A percentile compares a stretch with the other conserved stretches of the same genome.
Evolutionary conservation across 2,888 invertebrate species (phyloP).

Genomic region (Trachelus troglodyta): DNA sequence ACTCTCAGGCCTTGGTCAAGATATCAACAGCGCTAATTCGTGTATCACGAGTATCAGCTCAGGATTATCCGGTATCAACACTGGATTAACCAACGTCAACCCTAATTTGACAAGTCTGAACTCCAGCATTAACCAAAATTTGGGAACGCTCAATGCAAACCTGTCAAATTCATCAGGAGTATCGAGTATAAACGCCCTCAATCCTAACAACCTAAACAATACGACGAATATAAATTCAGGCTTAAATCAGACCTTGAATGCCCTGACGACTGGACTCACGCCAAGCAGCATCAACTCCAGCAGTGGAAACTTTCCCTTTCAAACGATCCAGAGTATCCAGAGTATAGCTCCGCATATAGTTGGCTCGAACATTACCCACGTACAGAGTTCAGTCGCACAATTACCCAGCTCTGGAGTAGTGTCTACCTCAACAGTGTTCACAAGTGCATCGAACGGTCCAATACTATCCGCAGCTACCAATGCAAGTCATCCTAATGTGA

Average conservation of each 20-base stretch:
- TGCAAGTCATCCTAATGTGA: slow-evolving; percentile 42
- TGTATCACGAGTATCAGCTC: slow-evolving; percentile 59
- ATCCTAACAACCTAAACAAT: slow-evolving; percentile 43
- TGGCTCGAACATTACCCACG: slow-evolving; percentile 56
- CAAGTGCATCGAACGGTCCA: slow-evolving; percentile 55
- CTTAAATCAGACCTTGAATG: slow-evolving; percentile 45
- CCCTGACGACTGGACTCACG: slow-evolving; percentile 52
- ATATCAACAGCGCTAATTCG: slow-evolving; percentile 57
- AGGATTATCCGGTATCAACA: slow-evolving; percentile 52
- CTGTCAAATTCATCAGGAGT: slow-evolving; percentile 50
- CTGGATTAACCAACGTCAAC: slow-evolving; percentile 56
- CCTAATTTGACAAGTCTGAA: slow-evolving; percentile 55
- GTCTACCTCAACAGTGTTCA: slow-evolving; percentile 55
- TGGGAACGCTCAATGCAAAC: slow-evolving; percentile 53
- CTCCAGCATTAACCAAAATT: slow-evolving; percentile 58
- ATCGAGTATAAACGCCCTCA: slow-evolving; percentile 50
- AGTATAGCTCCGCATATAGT: slow-evolving; percentile 63
- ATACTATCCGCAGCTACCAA: slow-evolving; percentile 49
- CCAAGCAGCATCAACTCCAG: slow-evolving; percentile 49
- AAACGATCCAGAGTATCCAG: slow-evolving; percentile 63
- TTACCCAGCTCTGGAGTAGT: slow-evolving; percentile 50
- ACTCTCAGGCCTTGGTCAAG: slow-evolving; percentile 58
- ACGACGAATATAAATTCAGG: slow-evolving; percentile 37
- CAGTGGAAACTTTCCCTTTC: slow-evolving; percentile 60
- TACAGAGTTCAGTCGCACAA: slow-evolving; percentile 49